Conservation (phyloP, 2,797 vertebrate species). For the Vultur gryphus region DNA sequence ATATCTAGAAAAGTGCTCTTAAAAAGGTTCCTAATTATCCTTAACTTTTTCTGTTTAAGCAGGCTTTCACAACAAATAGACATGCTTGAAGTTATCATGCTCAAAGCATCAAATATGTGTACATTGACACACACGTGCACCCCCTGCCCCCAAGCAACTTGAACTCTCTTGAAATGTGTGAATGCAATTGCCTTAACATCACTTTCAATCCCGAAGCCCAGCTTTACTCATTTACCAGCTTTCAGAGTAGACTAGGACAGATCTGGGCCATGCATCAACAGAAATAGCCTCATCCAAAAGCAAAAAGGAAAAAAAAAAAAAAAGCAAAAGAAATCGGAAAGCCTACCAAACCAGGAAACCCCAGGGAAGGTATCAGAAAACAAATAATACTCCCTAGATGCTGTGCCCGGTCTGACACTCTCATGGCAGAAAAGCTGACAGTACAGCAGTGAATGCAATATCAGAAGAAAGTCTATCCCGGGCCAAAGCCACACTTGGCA, state of each 20-base stretch:
- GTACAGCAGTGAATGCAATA: background rate
- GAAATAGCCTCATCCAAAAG: background rate
- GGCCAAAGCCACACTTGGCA: background rate
- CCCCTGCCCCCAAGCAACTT: background rate
- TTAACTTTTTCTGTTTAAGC: background rate
- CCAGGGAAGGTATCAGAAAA: slow-evolving; percentile 11
- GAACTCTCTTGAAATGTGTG: background rate
- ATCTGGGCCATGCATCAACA: background rate
- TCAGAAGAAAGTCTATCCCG: background rate
- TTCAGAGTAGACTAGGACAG: background rate
- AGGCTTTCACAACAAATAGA: background rate
- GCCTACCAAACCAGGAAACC: background rate
- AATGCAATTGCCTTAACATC: background rate
- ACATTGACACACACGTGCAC: fast-evolving
- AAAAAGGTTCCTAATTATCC: background rate
- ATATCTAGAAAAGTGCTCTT: background rate
- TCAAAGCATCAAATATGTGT: background rate
- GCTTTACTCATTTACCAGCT: background rate
- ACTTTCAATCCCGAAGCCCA: background rate
- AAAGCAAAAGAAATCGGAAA: background rate
- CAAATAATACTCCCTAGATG: background rate
- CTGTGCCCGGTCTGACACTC: background rate
- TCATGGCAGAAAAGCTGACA: background rate
- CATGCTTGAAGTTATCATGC: background rate
- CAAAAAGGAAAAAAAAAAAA: too few species aligned